Base-by-base conservation (phyloP, 2,888 invertebrate genomes). In the Theretra japonica region DNA sequence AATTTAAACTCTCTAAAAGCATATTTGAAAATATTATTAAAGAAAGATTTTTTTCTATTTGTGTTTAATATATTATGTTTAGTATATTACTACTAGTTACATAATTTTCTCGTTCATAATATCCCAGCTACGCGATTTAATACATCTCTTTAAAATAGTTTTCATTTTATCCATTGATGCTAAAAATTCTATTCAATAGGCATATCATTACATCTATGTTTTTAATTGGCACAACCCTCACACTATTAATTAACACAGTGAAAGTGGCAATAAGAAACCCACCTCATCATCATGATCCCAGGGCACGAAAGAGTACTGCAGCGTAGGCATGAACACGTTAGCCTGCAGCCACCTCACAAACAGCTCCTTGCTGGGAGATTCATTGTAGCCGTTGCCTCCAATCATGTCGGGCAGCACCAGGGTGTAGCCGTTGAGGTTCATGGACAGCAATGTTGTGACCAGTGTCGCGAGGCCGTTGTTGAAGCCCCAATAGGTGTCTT, bases 221-320 rank as follows among this genome's bases (percentile, higher is more conserved):
- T 15, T 41, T 41, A 15, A 41, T 41, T 41, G 41, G 11, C 15
- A 15, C 41, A n/a, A n/a, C n/a, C n/a, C n/a, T n/a, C 4, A 33
- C 41, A 28, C 25, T 7, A 8, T 21, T 48, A 17, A 30, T 60
- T 53, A 33, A n/a, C 17, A 60, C 4, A 15, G 4, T 23, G 23
- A 23, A 25, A 23, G 17, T 30, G n/a, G n/a, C n/a, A n/a, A n/a
- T 1, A 2, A 41, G n/a, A n/a, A 30, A 5, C 23, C 58, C 75
- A 94, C 95, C 88, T 96, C 95, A 0, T 93, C 85, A 81, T 96
- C 96, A 86, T 95, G 97, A 73, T 97, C 96, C 97, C 98, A 98
- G 0, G 98, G 98, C 6, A 96, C 95, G 78, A 96, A 96, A 0
- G 98, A 97, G 85, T 97, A 97, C 89, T 98, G 97, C 81, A 98